phyloP scores from a whole-genome alignment of 2,113 vertebrate genomes.

The Synodontis membranacea region DNA sequence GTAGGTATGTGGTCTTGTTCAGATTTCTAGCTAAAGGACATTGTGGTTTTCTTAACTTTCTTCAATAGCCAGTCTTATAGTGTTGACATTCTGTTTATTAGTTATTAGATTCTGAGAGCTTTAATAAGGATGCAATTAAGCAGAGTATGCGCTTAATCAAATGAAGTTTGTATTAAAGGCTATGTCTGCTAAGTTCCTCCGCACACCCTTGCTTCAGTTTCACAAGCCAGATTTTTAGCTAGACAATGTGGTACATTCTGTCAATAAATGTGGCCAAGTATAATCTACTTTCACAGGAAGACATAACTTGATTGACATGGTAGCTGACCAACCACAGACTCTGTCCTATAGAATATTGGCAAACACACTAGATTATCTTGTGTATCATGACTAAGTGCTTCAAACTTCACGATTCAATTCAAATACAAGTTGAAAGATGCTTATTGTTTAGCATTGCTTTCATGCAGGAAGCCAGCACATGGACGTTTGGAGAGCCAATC shows the following conservation, averaged over 20 bases:
- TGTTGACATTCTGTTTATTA: constrained; percentile 34
- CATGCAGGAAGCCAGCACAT: not conserved
- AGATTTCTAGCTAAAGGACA: constrained; percentile 31
- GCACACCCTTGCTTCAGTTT: not conserved
- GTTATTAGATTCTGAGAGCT: constrained; percentile 34
- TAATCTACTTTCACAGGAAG: not conserved
- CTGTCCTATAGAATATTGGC: not conserved
- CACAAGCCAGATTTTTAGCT: not conserved
- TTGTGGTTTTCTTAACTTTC: constrained; percentile 40
- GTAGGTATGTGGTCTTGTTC: constrained; percentile 21
- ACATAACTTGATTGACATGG: not conserved
- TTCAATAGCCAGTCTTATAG: not conserved
- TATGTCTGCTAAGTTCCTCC: constrained; percentile 6
- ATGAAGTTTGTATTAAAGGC: not conserved
- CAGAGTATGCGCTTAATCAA: constrained; percentile 24
- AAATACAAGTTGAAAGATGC: no score
- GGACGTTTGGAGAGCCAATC: not conserved
- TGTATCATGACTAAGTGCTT: not conserved
- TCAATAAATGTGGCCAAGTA: not conserved
- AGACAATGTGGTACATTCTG: not conserved
- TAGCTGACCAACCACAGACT: not conserved
- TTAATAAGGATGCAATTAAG: constrained; percentile 9
- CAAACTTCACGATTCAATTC: not conserved
- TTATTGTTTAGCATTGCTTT: not conserved
- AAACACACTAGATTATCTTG: not conserved